These are phyloP conservation scores for Synergus itoensis DNA, from an alignment of 2,888 invertebrate species.

Conservation along the genomic window DNA sequence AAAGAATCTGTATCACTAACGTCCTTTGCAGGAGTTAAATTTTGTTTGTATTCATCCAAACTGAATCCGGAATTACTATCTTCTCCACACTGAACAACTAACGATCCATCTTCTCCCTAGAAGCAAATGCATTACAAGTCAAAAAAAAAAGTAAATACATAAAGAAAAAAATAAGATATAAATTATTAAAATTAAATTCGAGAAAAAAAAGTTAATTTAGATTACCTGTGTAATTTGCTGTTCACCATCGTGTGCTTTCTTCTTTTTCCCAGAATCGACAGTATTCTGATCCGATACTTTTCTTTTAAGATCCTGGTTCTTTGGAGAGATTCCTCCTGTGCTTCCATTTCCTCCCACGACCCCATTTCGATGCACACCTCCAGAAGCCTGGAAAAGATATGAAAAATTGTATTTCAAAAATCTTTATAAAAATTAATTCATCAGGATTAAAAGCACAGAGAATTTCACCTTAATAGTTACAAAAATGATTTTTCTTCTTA, in stretches of 20 bases:
- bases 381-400: conserved; percentile 61
- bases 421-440: neutral
- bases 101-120: conserved; percentile 68
- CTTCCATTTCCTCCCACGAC: conserved; percentile 66
- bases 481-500: neutral
- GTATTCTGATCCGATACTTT: conserved; percentile 65
- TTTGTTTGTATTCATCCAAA: conserved; percentile 73
- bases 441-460: neutral
- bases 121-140: conserved; percentile 33
- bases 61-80: conserved; percentile 75
- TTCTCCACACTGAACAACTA: conserved; percentile 67
- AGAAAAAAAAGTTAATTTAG: neutral
- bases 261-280: conserved; percentile 64
- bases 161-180: too few species aligned
- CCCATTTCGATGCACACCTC: conserved; percentile 66
- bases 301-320: conserved; percentile 65
- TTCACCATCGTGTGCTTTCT: conserved; percentile 57
- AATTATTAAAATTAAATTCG: conserved; percentile 21
- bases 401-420: conserved; percentile 8
- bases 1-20: conserved; percentile 64
- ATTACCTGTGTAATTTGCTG: conserved; percentile 65
- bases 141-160: too few species aligned
- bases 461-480: neutral
- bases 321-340: conserved; percentile 64
- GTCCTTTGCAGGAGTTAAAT: conserved; percentile 70